Evolutionary conservation across 2,797 vertebrate species (phyloP).

Genomic region (Anolis apletophallus): DNA sequence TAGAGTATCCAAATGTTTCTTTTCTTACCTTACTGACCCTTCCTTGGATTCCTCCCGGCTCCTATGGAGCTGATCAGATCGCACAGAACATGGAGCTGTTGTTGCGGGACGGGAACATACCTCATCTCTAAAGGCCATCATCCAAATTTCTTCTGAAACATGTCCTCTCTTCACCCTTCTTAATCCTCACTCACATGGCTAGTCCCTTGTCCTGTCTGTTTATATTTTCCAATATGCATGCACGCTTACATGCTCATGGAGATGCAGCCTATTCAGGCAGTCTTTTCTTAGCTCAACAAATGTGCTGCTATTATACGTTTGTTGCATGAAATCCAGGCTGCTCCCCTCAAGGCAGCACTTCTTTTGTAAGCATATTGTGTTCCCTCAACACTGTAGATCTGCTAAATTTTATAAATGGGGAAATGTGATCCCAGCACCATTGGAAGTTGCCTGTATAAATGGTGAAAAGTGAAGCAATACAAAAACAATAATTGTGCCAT

Average conservation of each 20-base stretch:
- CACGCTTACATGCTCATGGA: background rate
- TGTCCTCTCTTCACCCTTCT: background rate
- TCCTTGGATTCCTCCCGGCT: background rate
- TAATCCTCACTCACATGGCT: background rate
- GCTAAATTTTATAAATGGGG: background rate
- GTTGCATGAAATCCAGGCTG: background rate
- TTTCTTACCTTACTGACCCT: background rate
- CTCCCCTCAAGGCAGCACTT: background rate
- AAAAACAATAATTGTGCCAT: background rate
- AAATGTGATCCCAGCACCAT: background rate
- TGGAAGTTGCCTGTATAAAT: constrained; percentile 11
- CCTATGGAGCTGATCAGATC: background rate
- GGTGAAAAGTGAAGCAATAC: background rate
- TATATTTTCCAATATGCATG: background rate
- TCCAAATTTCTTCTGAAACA: background rate
- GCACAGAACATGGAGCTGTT: constrained; percentile 18
- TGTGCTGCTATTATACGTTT: background rate
- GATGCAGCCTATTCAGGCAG: background rate
- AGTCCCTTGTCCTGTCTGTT: background rate
- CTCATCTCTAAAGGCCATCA: background rate
- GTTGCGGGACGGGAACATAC: background rate
- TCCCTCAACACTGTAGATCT: background rate
- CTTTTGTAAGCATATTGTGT: background rate
- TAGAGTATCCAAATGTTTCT: constrained; percentile 1
- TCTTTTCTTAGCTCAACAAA: background rate